A percentile compares a stretch with the other conserved stretches of the same genome.
Evolutionary conservation across 2,113 vertebrate species (phyloP).

Genomic region (Nothobranchius kuhntae): DNA sequence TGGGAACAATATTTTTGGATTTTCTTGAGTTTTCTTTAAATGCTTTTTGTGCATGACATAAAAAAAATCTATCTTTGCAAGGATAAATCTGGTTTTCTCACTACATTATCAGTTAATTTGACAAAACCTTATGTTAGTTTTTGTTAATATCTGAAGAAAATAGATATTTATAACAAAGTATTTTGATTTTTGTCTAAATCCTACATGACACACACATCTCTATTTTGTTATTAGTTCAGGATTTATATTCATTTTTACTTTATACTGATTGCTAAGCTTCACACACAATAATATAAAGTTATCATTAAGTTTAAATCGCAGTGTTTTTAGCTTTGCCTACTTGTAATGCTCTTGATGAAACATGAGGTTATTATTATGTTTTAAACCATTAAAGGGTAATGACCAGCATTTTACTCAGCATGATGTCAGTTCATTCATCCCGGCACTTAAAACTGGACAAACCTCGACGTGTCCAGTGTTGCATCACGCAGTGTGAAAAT

Average conservation of each 20-base stretch:
- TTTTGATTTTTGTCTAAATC: slow-evolving; percentile 5
- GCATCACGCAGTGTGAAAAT: slow-evolving; percentile 82
- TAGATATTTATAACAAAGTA: background rate
- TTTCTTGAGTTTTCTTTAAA: background rate
- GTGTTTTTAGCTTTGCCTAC: slow-evolving; percentile 16
- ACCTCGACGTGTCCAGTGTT: slow-evolving; percentile 86
- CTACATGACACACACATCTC: slow-evolving; percentile 13
- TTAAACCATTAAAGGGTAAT: slow-evolving; percentile 52
- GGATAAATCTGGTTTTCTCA: slow-evolving; percentile 14
- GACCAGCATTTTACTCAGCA: slow-evolving; percentile 77
- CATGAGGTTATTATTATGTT: slow-evolving; percentile 15
- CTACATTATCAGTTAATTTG: slow-evolving; percentile 5
- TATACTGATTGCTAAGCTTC: slow-evolving; percentile 3
- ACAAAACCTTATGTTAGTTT: slow-evolving; percentile 6
- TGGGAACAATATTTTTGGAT: background rate
- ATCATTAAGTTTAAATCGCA: slow-evolving; percentile 4
- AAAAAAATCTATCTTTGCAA: slow-evolving; percentile 18
- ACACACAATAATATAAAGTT: slow-evolving; percentile 3
- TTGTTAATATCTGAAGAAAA: slow-evolving; percentile 1
- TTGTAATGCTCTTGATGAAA: slow-evolving; percentile 37
- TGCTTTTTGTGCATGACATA: slow-evolving; percentile 1
- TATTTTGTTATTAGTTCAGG: slow-evolving; percentile 9
- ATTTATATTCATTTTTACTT: slow-evolving; percentile 1
- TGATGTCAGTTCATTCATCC: slow-evolving; percentile 87
- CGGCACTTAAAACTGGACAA: slow-evolving; percentile 93